phyloP scores from a whole-genome alignment of 2,888 invertebrate genomes.

The Allophyes oxyacanthae region DNA sequence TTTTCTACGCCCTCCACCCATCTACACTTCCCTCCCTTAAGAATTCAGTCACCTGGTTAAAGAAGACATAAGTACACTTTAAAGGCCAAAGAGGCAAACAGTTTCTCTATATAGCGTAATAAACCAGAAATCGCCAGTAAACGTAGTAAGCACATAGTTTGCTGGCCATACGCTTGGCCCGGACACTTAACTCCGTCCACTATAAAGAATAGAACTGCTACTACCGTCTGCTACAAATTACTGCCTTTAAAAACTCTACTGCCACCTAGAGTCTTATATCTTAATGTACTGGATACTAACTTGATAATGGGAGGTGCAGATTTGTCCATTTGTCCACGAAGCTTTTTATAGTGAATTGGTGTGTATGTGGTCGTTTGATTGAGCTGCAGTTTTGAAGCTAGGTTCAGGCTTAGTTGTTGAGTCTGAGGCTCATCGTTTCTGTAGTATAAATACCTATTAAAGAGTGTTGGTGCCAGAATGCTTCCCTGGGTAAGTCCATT shows the following conservation, averaged over 20 bases:
- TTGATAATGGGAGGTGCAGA: not conserved
- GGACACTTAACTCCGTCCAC: constrained; percentile 32
- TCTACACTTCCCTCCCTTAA: too few relatives aligned
- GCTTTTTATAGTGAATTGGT: not conserved
- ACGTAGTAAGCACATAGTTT: constrained; percentile 44
- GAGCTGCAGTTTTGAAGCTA: too few relatives aligned
- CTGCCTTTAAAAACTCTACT: constrained; percentile 20
- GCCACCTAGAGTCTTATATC: not conserved
- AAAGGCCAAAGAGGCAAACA: constrained; percentile 41
- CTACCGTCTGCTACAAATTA: constrained; percentile 17
- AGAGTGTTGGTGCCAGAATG: too few relatives aligned
- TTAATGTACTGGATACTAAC: not conserved
- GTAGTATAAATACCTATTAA: too few relatives aligned
- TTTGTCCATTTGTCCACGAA: not conserved
- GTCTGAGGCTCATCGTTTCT: too few relatives aligned
- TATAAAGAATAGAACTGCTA: constrained; percentile 18
- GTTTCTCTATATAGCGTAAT: constrained; percentile 35
- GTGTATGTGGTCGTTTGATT: too few relatives aligned
- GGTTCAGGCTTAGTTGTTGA: too few relatives aligned
- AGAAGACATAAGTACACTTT: constrained; percentile 15
- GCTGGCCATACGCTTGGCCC: constrained; percentile 14
- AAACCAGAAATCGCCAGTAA: constrained; percentile 45
- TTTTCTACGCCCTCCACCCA: too few relatives aligned
- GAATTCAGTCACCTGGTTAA: too few relatives aligned
- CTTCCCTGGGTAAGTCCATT: too few relatives aligned